Evolutionary conservation across 2,888 invertebrate genomes (phyloP).

Genomic region (Drosophila parthenogenetica): DNA sequence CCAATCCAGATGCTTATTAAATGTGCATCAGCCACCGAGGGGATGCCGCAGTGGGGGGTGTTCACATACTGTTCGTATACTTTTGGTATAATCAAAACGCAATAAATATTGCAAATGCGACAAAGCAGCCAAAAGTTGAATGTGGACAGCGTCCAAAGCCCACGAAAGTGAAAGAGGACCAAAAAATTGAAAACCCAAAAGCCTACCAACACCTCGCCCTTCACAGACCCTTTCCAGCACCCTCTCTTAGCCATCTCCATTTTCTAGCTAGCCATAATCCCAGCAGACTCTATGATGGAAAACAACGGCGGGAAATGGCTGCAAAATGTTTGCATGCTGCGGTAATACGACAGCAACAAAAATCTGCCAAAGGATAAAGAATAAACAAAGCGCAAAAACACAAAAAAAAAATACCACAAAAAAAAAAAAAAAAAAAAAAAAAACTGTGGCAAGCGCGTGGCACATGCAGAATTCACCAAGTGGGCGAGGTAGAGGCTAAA

Average conservation of each 20-base stretch:
- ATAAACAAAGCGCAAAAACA: conserved; percentile 61
- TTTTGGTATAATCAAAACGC: conserved; percentile 68
- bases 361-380: conserved; percentile 66
- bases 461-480: conserved; percentile 8
- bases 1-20: conserved; percentile 44
- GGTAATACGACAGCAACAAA: conserved; percentile 57
- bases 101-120: conserved; percentile 78
- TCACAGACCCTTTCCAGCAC: neutral
- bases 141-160: conserved; percentile 52
- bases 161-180: conserved; percentile 54
- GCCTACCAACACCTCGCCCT: neutral
- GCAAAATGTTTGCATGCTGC: conserved; percentile 76
- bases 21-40: conserved; percentile 42
- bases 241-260: neutral
- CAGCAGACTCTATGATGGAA: conserved; percentile 8
- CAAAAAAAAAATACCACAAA: neutral
- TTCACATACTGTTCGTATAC: conserved; percentile 8
- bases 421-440: conserved; percentile 32
- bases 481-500: neutral
- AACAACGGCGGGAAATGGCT: conserved; percentile 55
- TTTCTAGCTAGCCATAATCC: neutral
- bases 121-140: conserved; percentile 66
- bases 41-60: no score
- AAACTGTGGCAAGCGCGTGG: conserved; percentile 34
- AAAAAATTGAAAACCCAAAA: conserved; percentile 9